These are phyloP conservation scores for Pachypanchax playfairii DNA, from an alignment of 2,113 vertebrate species.

Conservation along the genomic window DNA sequence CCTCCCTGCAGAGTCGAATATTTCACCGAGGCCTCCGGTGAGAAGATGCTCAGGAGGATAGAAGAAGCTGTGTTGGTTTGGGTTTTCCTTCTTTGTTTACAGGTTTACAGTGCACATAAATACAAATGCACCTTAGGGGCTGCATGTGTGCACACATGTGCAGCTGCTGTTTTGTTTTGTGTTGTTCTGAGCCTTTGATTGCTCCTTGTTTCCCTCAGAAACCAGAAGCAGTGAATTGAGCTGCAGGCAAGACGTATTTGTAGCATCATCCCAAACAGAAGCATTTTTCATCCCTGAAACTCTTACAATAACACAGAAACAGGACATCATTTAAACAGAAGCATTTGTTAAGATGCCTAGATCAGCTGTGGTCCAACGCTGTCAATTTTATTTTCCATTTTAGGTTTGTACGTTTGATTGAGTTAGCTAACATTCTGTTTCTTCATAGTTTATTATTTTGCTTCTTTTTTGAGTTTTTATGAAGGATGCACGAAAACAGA, in stretches of 20 bases:
- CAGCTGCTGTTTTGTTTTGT: slow-evolving; percentile 11
- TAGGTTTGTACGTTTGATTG: too few relatives aligned
- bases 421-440: not conserved
- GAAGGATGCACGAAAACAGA: too few relatives aligned
- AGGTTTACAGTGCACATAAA: not conserved
- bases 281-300: not conserved
- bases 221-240: slow-evolving; percentile 16
- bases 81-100: slow-evolving; percentile 9
- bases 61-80: slow-evolving; percentile 17
- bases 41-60: slow-evolving; percentile 15
- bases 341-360: too few relatives aligned
- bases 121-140: slow-evolving; percentile 23
- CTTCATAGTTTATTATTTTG: too few relatives aligned
- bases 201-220: not conserved
- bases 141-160: slow-evolving; percentile 12
- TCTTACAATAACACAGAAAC: not conserved
- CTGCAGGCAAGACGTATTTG: slow-evolving; percentile 9
- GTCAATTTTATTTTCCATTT: too few relatives aligned
- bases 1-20: slow-evolving; percentile 1
- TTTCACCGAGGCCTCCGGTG: slow-evolving; percentile 31
- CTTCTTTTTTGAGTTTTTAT: too few relatives aligned
- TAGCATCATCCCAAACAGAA: not conserved
- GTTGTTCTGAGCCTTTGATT: slow-evolving; percentile 48
- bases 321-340: not conserved
- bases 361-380: too few relatives aligned